phyloP scores from a whole-genome alignment of 2,888 invertebrate genomes.

The Melinaea menophilus region DNA sequence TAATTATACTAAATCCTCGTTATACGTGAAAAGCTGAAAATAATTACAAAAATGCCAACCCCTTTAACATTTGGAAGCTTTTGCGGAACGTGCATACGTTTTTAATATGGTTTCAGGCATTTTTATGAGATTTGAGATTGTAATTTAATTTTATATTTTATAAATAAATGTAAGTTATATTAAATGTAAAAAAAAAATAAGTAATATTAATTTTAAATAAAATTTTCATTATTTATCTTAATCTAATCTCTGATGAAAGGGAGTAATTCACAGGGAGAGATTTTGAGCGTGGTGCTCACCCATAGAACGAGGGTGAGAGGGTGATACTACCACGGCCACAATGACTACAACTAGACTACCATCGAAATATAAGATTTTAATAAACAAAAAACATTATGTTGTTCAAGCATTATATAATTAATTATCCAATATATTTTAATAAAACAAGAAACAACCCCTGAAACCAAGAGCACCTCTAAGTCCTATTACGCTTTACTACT shows the following conservation, averaged over 20 bases:
- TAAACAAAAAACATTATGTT: too few relatives aligned
- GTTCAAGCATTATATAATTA: too few relatives aligned
- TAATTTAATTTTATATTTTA: slow-evolving; percentile 8
- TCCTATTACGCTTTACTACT: slow-evolving; percentile 30
- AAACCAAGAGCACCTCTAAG: slow-evolving; percentile 17
- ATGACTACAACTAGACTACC: too few relatives aligned
- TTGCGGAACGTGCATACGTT: slow-evolving; percentile 16
- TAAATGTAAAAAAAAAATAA: slow-evolving; percentile 7
- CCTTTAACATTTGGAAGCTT: slow-evolving; percentile 18
- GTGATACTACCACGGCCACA: too few relatives aligned
- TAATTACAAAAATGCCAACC: slow-evolving; percentile 33
- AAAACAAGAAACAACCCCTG: slow-evolving; percentile 8
- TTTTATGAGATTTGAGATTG: slow-evolving; percentile 12
- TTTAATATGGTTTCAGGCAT: slow-evolving; percentile 20
- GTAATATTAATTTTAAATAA: not conserved
- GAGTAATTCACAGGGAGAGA: too few relatives aligned
- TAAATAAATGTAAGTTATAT: slow-evolving; percentile 2
- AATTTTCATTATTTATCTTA: too few relatives aligned
- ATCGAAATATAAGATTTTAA: too few relatives aligned
- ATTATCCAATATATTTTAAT: too few relatives aligned
- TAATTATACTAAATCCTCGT: slow-evolving; percentile 41
- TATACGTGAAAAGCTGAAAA: slow-evolving; percentile 38
- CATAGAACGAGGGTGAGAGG: too few relatives aligned
- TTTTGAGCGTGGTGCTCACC: too few relatives aligned
- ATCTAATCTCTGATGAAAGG: too few relatives aligned